A percentile compares a stretch with the other conserved stretches of the same genome.
Evolutionary conservation across 2,888 invertebrate genomes (phyloP).

Genomic region (Nomada lathburiana): DNA sequence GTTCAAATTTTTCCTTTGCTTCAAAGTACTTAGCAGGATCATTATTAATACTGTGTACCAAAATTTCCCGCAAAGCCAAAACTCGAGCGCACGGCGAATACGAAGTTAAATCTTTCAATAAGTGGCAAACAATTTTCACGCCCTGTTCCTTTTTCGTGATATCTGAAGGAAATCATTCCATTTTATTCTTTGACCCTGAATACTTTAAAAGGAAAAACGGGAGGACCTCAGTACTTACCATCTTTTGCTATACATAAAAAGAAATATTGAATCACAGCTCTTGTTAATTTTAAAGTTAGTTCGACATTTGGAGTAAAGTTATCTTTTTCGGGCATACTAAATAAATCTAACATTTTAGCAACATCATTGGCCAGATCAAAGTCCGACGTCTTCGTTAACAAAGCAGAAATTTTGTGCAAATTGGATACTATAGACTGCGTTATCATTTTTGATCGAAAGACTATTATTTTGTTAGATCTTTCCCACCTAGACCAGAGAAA

Average conservation of each 20-base stretch:
- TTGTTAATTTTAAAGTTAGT: constrained; percentile 89
- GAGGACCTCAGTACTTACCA: constrained; percentile 84
- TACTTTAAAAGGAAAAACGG: neutral
- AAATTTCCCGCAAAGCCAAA: constrained; percentile 89
- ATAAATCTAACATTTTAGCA: constrained; percentile 88
- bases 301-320: constrained; percentile 88
- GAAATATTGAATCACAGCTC: constrained; percentile 91
- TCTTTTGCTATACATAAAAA: constrained; percentile 89
- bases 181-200: neutral
- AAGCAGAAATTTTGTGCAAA: constrained; percentile 84
- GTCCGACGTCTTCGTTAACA: constrained; percentile 81
- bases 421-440: constrained; percentile 85
- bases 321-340: constrained; percentile 87
- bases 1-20: constrained; percentile 86
- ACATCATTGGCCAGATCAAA: constrained; percentile 85
- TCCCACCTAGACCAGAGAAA: constrained; percentile 87
- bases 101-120: constrained; percentile 88
- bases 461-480: constrained; percentile 84
- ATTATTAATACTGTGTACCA: constrained; percentile 90
- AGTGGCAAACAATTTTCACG: constrained; percentile 87
- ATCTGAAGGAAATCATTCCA: constrained; percentile 84
- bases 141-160: constrained; percentile 87
- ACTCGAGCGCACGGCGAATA: constrained; percentile 90
- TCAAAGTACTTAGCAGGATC: constrained; percentile 90
- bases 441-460: constrained; percentile 84